Evolutionary conservation across 2,888 invertebrate genomes (phyloP).

Genomic region (Odontocerum albicorne): DNA sequence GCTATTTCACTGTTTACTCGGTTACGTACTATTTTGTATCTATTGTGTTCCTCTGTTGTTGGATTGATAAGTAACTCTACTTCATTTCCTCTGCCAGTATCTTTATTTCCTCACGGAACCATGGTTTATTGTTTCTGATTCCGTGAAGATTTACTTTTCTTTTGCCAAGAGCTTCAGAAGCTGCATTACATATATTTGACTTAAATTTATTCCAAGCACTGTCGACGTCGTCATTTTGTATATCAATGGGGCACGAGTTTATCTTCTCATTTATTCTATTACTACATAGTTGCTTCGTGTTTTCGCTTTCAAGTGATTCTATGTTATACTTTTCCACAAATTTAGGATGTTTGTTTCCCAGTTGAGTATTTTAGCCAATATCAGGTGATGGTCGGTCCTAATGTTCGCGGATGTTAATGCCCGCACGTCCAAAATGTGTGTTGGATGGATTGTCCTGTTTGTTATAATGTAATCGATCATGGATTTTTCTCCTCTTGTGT

Average conservation of each 20-base stretch:
- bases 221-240: conserved; percentile 7
- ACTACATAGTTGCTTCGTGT: conserved; percentile 8
- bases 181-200: background rate
- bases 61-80: background rate
- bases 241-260: conserved; percentile 2
- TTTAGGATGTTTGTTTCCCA: conserved; percentile 5
- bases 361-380: conserved; percentile 25
- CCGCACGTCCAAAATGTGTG: conserved; percentile 25
- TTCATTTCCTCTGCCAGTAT: background rate
- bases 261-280: conserved; percentile 17
- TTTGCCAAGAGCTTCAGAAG: conserved; percentile 7
- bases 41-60: background rate
- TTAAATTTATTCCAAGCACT: conserved; percentile 1
- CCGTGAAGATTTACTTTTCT: conserved; percentile 10
- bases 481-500: conserved; percentile 27
- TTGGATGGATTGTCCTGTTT: conserved; percentile 22
- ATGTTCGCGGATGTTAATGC: conserved; percentile 25
- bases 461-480: conserved; percentile 26
- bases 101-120: conserved; percentile 22
- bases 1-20: too few species aligned
- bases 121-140: conserved; percentile 14
- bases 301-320: conserved; percentile 23
- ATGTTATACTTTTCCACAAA: conserved; percentile 8
- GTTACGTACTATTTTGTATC: background rate
- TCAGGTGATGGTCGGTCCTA: conserved; percentile 24